phyloP scores from a whole-genome alignment of 2,113 vertebrate genomes.

The Chaenogobius annularis region DNA sequence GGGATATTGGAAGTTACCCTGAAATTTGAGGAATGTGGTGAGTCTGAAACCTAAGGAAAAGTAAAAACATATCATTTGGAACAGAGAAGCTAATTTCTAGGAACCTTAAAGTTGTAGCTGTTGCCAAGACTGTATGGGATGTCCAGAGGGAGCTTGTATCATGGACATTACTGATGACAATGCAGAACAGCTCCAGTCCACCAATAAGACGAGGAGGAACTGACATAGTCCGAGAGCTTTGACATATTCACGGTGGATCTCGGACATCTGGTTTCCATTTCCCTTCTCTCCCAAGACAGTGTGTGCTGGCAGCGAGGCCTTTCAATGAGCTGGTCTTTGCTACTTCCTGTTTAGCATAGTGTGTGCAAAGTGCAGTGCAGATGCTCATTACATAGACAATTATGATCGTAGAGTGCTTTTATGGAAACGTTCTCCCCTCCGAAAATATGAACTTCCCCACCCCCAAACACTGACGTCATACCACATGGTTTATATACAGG shows the following conservation, averaged over 20 bases:
- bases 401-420: constrained; percentile 29
- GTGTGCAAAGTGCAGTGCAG: constrained; percentile 38
- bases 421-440: not conserved
- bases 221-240: constrained; percentile 73
- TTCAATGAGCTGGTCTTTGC: constrained; percentile 73
- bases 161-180: constrained; percentile 66
- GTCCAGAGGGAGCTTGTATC: constrained; percentile 57
- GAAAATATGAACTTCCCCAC: constrained; percentile 10
- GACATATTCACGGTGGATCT: constrained; percentile 76
- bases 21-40: constrained; percentile 72
- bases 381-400: constrained; percentile 35
- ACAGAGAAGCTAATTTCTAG: constrained; percentile 49
- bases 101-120: constrained; percentile 37
- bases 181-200: constrained; percentile 62
- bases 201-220: constrained; percentile 66
- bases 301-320: constrained; percentile 63
- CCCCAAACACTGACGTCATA: constrained; percentile 34
- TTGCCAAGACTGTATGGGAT: constrained; percentile 45
- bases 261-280: constrained; percentile 77
- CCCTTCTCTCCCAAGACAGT: constrained; percentile 68
- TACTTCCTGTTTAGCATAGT: constrained; percentile 69
- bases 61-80: constrained; percentile 41
- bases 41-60: constrained; percentile 67
- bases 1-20: constrained; percentile 75
- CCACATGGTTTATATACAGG: constrained; percentile 60